Evolutionary conservation across 2,888 invertebrate species (phyloP).

Genomic region (Rotaria macrura): DNA sequence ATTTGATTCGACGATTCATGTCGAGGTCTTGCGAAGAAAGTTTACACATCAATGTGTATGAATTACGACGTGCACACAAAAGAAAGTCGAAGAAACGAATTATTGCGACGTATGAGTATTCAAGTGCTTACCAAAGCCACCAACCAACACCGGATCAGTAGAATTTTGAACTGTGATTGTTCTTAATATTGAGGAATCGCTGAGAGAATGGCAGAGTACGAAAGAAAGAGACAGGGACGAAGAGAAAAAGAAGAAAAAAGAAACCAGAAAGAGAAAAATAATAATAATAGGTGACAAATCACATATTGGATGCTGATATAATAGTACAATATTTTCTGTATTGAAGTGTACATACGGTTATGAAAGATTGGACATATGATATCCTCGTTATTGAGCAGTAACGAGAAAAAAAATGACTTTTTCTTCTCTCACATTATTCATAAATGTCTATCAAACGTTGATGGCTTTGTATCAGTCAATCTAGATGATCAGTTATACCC

Average conservation of each 20-base stretch:
- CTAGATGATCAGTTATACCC: neutral
- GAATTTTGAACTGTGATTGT: neutral
- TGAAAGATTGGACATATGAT: neutral
- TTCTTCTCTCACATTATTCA: neutral
- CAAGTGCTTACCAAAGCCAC: neutral
- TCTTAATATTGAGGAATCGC: neutral
- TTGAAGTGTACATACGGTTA: neutral
- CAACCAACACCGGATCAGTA: neutral
- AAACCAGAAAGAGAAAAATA: neutral
- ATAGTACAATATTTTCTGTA: conserved; percentile 1
- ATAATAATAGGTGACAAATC: conserved; percentile 8
- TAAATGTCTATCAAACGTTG: neutral
- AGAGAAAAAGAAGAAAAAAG: neutral
- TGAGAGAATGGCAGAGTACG: neutral
- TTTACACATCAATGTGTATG: neutral
- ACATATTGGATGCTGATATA: neutral
- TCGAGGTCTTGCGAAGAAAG: neutral
- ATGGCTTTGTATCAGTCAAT: neutral
- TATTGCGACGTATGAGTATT: neutral
- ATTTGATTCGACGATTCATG: neutral
- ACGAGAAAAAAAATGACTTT: neutral
- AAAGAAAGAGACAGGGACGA: neutral
- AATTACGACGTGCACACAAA: neutral
- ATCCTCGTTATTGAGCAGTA: neutral
- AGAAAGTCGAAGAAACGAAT: neutral